Evolutionary conservation across 2,888 invertebrate genomes (phyloP), one percentile per base, ranked within the genome.

Genomic region (Mycalesis mineus): DNA sequence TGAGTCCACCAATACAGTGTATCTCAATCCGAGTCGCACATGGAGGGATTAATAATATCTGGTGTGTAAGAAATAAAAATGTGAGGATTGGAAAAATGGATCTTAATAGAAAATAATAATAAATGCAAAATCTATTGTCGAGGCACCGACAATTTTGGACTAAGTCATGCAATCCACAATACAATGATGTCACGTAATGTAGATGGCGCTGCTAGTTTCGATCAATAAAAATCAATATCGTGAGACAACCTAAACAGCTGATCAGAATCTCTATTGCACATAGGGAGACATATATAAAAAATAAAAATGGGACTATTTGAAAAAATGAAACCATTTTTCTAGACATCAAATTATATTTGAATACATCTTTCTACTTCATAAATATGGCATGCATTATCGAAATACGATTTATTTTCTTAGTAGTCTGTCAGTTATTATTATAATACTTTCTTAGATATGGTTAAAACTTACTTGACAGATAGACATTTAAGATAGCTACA

Each of bases 171-270:
- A n/a, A n/a, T n/a, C n/a, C n/a, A n/a, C n/a, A n/a, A 22, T 4
- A 22, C 22, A 22, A 22, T 5, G 22, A 22, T 4, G 22, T 22
- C 22, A 22, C 22, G 22, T 22, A 13, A 31, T 31, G 9, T 31
- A 45, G 45, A 45, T 45, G 45, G 45, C 45, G 45, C 29, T 28
- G 13, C n/a, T n/a, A 8, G 14, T 29, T 8, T 13, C 45, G 1
- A 45, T 44, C 14, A 45, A 45, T 45, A 45, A 29, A 44, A 44
- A 44, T 44, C 44, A 1, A 44, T 45, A 45, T 7, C 29, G 8
- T 13, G 7, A 22, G 7, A 29, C 13, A 1, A 28, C 7, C 7
- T 29, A n/a, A n/a, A n/a, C n/a, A 44, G 13, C 44, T 13, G 3
- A 13, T 11, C n/a, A n/a, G 2, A 29, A 5, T 31, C 45, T 4